These are phyloP conservation scores for Tachypleus tridentatus DNA, from an alignment of 1,140 invertebrate genomes.

Conservation along the genomic window DNA sequence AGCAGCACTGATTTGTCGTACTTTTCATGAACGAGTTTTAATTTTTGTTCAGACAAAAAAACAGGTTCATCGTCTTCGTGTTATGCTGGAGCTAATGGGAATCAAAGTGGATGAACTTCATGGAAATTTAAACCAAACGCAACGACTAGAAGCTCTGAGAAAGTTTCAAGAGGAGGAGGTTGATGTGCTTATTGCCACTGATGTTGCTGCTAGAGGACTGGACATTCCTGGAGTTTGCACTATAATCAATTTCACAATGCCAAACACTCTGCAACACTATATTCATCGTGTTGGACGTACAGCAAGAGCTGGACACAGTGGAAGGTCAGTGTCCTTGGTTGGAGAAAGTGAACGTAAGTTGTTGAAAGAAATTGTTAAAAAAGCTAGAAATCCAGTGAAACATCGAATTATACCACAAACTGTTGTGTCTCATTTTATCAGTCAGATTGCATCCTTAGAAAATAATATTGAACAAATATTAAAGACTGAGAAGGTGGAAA, in stretches of 20 bases:
- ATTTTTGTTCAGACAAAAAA: constrained; percentile 94
- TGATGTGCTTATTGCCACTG: constrained; percentile 87
- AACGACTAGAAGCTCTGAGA: constrained; percentile 75
- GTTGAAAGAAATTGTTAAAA: constrained; percentile 83
- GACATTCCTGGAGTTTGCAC: constrained; percentile 94
- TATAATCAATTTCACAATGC: constrained; percentile 92
- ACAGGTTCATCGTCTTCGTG: constrained; percentile 81
- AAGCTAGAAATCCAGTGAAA: constrained; percentile 72
- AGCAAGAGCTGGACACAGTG: constrained; percentile 67
- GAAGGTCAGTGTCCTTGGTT: constrained; percentile 74
- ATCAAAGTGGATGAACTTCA: constrained; percentile 83
- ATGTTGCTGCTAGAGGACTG: constrained; percentile 89
- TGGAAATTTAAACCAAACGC: constrained; percentile 84
- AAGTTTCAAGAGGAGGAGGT: constrained; percentile 78
- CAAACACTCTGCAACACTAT: constrained; percentile 85
- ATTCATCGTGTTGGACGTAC: constrained; percentile 91
- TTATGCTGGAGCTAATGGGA: constrained; percentile 76
- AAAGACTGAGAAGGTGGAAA: constrained; percentile 71
- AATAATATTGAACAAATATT: constrained; percentile 65
- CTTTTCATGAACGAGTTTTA: constrained; percentile 84
- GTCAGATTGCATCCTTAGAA: constrained; percentile 56
- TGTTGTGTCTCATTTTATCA: not conserved
- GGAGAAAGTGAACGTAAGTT: constrained; percentile 81
- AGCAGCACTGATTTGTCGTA: constrained; percentile 78
- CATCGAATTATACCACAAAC: constrained; percentile 51